phyloP scores from a whole-genome alignment of 2,888 invertebrate genomes.

The Latrodectus elegans region DNA sequence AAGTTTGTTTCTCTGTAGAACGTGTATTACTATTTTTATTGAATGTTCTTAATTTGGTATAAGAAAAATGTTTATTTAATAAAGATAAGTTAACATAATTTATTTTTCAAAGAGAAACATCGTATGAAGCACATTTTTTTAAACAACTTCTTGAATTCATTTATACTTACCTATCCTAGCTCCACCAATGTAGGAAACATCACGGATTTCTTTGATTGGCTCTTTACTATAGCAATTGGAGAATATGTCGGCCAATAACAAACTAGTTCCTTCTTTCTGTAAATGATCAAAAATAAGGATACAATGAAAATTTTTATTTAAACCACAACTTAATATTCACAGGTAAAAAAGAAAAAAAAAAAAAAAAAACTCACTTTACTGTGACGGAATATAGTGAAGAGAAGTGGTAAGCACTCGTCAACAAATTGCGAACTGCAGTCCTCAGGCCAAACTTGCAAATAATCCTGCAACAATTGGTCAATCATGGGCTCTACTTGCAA shows the following conservation, averaged over 20 bases:
- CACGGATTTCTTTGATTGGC: constrained; percentile 77
- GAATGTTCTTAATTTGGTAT: no score
- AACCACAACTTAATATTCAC: not conserved
- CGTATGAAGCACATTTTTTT: no score
- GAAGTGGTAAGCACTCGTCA: constrained; percentile 89
- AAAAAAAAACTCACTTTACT: constrained; percentile 82
- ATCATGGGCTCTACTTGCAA: constrained; percentile 88
- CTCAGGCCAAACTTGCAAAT: constrained; percentile 91
- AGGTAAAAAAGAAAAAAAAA: no score
- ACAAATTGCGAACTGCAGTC: constrained; percentile 92
- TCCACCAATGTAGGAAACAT: constrained; percentile 75
- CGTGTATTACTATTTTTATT: no score
- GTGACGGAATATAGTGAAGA: constrained; percentile 91
- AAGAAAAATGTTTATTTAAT: no score
- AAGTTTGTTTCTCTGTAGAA: no score
- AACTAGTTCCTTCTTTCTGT: constrained; percentile 90
- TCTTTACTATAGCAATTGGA: constrained; percentile 93
- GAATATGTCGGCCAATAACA: constrained; percentile 90
- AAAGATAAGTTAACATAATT: no score
- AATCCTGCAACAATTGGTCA: constrained; percentile 91
- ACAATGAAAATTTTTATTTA: not conserved
- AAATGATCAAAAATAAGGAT: constrained; percentile 71
- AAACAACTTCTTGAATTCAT: no score
- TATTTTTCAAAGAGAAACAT: no score
- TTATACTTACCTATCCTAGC: constrained; percentile 80